These are phyloP conservation scores for Epinotia bilunana DNA, from an alignment of 2,888 invertebrate species.

Conservation along the genomic window DNA sequence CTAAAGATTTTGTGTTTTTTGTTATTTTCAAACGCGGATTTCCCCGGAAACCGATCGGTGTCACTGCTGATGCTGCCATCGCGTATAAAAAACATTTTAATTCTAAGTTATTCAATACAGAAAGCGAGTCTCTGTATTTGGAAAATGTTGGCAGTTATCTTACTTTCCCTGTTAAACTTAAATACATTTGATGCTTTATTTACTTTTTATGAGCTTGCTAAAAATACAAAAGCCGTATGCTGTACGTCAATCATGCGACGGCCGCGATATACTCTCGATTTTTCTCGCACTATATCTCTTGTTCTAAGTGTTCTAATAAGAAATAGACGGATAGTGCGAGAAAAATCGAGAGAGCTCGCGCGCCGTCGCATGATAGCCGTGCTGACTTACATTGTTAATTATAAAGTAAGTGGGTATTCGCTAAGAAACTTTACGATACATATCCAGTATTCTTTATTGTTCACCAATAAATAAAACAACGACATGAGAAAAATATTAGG, in stretches of 20 bases:
- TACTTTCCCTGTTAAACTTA: slow-evolving; percentile 26
- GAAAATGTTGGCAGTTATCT: slow-evolving; percentile 24
- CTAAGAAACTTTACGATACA: background rate
- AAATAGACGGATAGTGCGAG: too few relatives aligned
- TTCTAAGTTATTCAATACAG: slow-evolving; percentile 39
- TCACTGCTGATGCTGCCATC: background rate
- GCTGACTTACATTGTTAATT: slow-evolving; percentile 1
- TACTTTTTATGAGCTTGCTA: slow-evolving; percentile 22
- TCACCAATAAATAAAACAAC: background rate
- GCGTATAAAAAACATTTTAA: slow-evolving; percentile 10
- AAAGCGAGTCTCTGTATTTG: slow-evolving; percentile 28
- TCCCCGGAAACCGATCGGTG: slow-evolving; percentile 7
- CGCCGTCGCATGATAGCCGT: too few relatives aligned
- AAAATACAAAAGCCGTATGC: slow-evolving; percentile 15
- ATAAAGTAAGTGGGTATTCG: background rate
- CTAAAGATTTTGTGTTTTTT: background rate
- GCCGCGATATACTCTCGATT: too few relatives aligned
- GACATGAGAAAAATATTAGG: background rate
- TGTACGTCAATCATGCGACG: too few relatives aligned
- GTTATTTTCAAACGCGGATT: slow-evolving; percentile 26
- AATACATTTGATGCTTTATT: slow-evolving; percentile 13
- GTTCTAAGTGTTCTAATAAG: too few relatives aligned
- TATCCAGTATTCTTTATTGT: background rate
- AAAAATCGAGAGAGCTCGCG: too few relatives aligned
- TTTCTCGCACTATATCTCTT: too few relatives aligned